phyloP scores from a whole-genome alignment of 2,888 invertebrate genomes.

The Rugalucina vietnamica region DNA sequence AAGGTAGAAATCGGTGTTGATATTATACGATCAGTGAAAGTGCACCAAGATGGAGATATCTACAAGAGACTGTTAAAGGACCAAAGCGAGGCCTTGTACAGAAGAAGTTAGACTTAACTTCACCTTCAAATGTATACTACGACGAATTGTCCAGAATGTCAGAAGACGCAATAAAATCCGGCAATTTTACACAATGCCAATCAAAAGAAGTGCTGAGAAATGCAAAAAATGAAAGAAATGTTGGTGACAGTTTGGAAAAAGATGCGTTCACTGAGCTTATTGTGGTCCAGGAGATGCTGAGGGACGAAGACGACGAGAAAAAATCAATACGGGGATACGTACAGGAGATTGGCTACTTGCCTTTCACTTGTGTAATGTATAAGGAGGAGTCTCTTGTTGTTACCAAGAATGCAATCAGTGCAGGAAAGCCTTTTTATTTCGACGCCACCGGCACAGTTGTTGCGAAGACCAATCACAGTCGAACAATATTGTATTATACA shows the following conservation, averaged over 20 bases:
- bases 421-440: slow-evolving; percentile 25
- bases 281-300: background rate
- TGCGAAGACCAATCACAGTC: background rate
- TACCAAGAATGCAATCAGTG: too few species aligned
- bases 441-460: slow-evolving; percentile 30
- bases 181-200: slow-evolving; percentile 18
- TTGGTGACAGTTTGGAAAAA: slow-evolving; percentile 23
- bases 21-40: background rate
- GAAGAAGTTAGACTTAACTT: background rate
- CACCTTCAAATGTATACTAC: background rate
- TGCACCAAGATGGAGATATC: background rate
- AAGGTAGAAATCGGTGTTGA: background rate
- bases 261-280: slow-evolving; percentile 27
- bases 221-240: slow-evolving; percentile 24
- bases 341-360: slow-evolving; percentile 3
- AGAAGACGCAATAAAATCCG: background rate
- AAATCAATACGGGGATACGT: slow-evolving; percentile 1
- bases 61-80: slow-evolving; percentile 1
- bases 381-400: background rate
- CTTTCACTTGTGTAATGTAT: background rate
- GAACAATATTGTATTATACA: slow-evolving; percentile 10
- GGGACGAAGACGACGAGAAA: background rate
- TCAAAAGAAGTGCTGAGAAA: slow-evolving; percentile 16
- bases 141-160: background rate
- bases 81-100: background rate